These are phyloP conservation scores for Eudasyphora cyanicolor DNA, from an alignment of 2,888 invertebrate genomes.

Conservation along the genomic window DNA sequence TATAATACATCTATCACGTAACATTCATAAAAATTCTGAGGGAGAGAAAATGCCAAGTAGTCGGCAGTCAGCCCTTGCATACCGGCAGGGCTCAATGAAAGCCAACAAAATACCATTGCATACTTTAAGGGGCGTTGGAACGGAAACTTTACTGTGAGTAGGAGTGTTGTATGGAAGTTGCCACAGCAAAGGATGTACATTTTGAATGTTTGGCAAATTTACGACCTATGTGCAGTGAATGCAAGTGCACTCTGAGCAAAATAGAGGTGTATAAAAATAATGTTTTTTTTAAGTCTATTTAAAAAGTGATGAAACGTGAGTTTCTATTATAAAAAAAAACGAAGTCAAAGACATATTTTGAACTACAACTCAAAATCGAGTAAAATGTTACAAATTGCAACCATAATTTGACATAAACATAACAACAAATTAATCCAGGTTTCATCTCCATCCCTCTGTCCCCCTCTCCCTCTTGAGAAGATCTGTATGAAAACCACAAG, in stretches of 20 bases:
- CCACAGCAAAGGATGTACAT: background rate
- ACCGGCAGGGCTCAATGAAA: background rate
- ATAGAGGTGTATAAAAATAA: background rate
- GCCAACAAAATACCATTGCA: background rate
- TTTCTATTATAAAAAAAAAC: background rate
- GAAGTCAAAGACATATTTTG: background rate
- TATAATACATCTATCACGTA: background rate
- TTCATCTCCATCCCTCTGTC: background rate
- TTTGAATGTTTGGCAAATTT: background rate
- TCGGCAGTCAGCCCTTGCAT: background rate
- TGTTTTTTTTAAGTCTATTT: background rate
- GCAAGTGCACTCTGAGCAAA: background rate
- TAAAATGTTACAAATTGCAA: background rate
- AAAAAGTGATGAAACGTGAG: background rate
- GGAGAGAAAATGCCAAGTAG: background rate
- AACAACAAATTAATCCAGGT: background rate
- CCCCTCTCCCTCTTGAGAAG: background rate
- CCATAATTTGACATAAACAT: constrained; percentile 6
- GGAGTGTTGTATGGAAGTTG: background rate
- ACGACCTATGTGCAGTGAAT: background rate
- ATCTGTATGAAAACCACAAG: background rate
- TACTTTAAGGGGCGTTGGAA: constrained; percentile 3
- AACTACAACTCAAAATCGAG: background rate
- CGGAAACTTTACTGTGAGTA: background rate
- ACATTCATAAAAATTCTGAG: background rate